Base-by-base conservation (phyloP, 2,113 vertebrate species). In the Garra rufa region DNA sequence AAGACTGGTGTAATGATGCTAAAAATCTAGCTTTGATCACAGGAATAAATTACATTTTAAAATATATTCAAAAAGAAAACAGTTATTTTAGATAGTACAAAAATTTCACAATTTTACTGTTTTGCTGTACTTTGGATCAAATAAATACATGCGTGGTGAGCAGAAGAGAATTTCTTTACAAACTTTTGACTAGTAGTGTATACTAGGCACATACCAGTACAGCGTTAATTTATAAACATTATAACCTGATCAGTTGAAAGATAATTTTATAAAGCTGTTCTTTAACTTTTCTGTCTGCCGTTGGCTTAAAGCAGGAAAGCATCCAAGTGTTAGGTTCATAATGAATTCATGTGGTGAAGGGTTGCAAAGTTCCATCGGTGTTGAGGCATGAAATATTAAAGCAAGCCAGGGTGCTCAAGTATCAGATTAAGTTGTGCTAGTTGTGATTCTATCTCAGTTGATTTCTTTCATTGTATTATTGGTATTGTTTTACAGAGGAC, bases 401-500 rank as follows among this genome's bases (percentile, higher is more conserved):
- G 11, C 1, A 3, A 46, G 70, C n/a, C 41, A 7, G 21, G 21
- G n/a, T 73, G 41, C n/a, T 71, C 21, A 3, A 14, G n/a, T 73
- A 73, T 21, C 34, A 81, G 3, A 34, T 34, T 11, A 3, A 30
- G 65, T 26, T 73, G 15, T 73, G 7, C 30, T 46, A 57, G 52
- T 57, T 57, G 52, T 57, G 43, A 38, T 80, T 81, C 52, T 38
- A 14, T 65, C 14, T 38, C 9, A 3, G 14, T 15, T 61, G 24
- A 41, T 4, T 61, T 46, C 2, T 61, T 61, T 52, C 43, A 24
- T n/a, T 57, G 50, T 46, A 38, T 67, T n/a, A 19, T 21, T 43
- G 65, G 57, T 73, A 44, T 82, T 26, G 24, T 82, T 38, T 82
- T 55, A 24, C 28, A 82, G 46, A 55, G 24, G 80, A 70, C 46